Evolutionary conservation across 2,797 vertebrate species (phyloP), one percentile per base, ranked within the genome.

Genomic region (Melanotaenia maccullochi): DNA sequence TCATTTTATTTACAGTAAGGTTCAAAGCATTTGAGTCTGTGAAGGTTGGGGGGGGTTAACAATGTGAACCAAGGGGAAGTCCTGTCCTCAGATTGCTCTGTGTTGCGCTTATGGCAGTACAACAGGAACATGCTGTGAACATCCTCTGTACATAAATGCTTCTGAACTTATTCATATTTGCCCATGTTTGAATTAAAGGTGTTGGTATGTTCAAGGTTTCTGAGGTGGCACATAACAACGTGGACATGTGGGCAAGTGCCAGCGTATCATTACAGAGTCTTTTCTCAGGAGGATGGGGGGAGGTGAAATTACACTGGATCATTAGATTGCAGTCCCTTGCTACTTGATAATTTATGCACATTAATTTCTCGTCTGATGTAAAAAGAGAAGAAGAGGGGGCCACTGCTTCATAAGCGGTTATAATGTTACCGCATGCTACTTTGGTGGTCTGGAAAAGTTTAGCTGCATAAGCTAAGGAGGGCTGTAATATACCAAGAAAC

Each of bases 271-370:
- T 63, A 67, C 52, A 62, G 38, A 78, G 30, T 63, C 52, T 77
- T 84, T 78, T 65, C 60, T 64, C 25, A 20, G 24, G 67, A 47
- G 62, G 38, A 62, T 64, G 68, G 52, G 65, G 67, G 68, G 71
- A 73, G 84, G 75, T 54, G 59, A 79, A 83, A 88, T 72, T 75
- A 88, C 80, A 89, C 75, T 7, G 54, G 77, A 87, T 94, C 90
- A 85, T 93, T 93, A 91, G 83, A 78, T 81, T 68, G 78, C 83
- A 80, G 89, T 81, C 76, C 86, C 86, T 84, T 89, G 86, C 84
- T 67, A 75, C 73, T 87, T 73, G 78, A 78, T 94, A 94, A 95
- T 94, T 94, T 90, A 95, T 94, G 93, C 83, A 91, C 93, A 95
- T 94, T 76, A 87, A 90, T 90, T 86, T 92, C 83, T 85, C 76